Percentiles rank a stretch among this genome's conserved stretches.
Evolutionary conservation across 2,888 invertebrate genomes (phyloP).

Genomic region (Cantharis rufa): DNA sequence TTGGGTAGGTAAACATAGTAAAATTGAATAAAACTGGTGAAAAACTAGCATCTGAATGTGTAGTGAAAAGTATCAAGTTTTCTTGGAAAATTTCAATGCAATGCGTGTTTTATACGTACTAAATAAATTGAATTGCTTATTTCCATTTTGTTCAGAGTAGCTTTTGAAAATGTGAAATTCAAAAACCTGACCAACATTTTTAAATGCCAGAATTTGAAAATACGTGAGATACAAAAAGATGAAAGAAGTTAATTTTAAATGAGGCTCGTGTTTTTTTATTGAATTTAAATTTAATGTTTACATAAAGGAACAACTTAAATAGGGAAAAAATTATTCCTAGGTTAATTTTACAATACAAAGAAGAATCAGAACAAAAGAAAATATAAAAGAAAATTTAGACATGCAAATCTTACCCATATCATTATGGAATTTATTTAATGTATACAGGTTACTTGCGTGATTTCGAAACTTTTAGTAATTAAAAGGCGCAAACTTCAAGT

Average conservation of each 20-base stretch:
- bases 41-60: neutral
- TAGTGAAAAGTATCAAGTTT: neutral
- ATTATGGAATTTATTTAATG: neutral
- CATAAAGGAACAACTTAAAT: neutral
- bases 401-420: neutral
- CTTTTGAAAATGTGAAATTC: conserved; percentile 10
- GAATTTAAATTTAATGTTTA: neutral
- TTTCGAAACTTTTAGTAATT: neutral
- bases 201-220: neutral
- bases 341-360: neutral
- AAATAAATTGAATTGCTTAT: conserved; percentile 12
- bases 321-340: neutral
- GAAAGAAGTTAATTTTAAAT: neutral
- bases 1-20: neutral
- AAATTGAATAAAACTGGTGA: neutral
- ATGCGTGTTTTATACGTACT: conserved; percentile 1
- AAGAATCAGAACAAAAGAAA: neutral
- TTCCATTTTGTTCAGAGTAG: neutral
- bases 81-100: conserved; percentile 18
- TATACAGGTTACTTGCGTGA: too few relatives aligned
- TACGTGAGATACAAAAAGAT: neutral
- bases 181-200: conserved; percentile 9
- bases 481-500: neutral
- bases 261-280: neutral
- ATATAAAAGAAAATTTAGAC: neutral